Evolutionary conservation across 2,797 vertebrate species (phyloP), one percentile per base, ranked within the genome.

Genomic region (Anguilla marmorata): DNA sequence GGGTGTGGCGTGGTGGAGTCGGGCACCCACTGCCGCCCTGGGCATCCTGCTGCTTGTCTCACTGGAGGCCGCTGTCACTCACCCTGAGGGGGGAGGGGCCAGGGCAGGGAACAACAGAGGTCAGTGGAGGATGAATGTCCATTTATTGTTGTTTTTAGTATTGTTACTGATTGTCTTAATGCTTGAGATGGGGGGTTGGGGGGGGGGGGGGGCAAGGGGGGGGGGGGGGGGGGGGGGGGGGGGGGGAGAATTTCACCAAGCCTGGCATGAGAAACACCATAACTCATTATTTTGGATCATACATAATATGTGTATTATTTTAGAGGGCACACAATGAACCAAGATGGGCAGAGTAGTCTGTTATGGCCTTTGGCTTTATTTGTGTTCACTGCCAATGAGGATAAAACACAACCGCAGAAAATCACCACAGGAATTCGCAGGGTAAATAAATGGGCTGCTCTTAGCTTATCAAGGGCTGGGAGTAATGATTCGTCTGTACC

Each of bases 21-120:
- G 93, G 87, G 92, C 86, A 92, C 95, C 92, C 21, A 92, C 93
- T 86, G 92, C 93, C 92, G 94, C 93, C 91, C 89, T 89, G 87
- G 92, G 92, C 96, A 97, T 97, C 91, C 95, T 97, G 93, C 91
- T 87, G 85, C 91, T 92, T 93, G 90, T 90, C 85, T 89, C 90
- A 92, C 84, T 69, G 87, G 87, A 89, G 72, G 90, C 88, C 89
- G 87, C 90, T 90, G 92, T 93, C 94, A 93, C 86, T 95, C 95
- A 96, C 94, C 94, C 95, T 96, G 50, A 0, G 89, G 45, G 56
- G 60, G 90, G 54, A 37, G 56, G 60, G 90, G 56, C 48, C 54
- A 90, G 54, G 24, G 19, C 19, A 50, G 19, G 45, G 50, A 50
- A 82, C 19, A 85, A 2, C 7, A 79, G 2, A 27, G 4, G 14